Base-by-base conservation (phyloP, 2,888 invertebrate species). In the Dioctria rufipes region DNA sequence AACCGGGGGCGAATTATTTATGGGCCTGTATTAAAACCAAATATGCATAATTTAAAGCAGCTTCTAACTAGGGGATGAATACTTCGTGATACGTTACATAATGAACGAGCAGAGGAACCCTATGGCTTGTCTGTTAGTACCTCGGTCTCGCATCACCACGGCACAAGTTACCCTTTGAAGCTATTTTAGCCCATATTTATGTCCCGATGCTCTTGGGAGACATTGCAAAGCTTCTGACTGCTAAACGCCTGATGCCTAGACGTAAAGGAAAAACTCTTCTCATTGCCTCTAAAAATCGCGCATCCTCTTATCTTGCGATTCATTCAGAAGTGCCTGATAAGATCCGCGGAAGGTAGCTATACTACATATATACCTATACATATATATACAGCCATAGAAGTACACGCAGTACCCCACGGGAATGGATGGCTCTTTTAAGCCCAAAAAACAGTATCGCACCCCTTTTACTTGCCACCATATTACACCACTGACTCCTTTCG, bases 11-110 rank as follows among this genome's bases (percentile, higher is more conserved):
- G 66, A 65, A 54, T 78, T 78, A 78, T 78, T 78, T 78, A 78
- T 78, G 66, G 78, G 66, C 51, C 78, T 78, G 78, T 78, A 78
- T 78, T 78, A 78, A 66, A 78, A 66, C 51, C 66, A 66, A 78
- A 78, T 78, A 78, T 78, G 78, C 78, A 78, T 78, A 78, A 78
- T 78, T 78, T 78, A 78, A 78, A 43, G 54, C 63, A n/a, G 63
- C 73, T 58, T 60, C 63, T 63, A 77, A 77, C 77, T 46, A 60
- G 61, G 63, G 77, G 49, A 77, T 77, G 77, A 63, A 77, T 61
- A 60, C 61, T 46, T 61, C 25, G 61, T 63, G 63, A 46, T 77
- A 77, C 49, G 63, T 63, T 77, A 63, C 77, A 77, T 77, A 77
- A 77, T 77, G 77, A 77, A 77, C 77, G 63, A 54, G 63, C 43